Evolutionary conservation across 2,113 vertebrate species (phyloP).

Genomic region (Pimephales promelas): DNA sequence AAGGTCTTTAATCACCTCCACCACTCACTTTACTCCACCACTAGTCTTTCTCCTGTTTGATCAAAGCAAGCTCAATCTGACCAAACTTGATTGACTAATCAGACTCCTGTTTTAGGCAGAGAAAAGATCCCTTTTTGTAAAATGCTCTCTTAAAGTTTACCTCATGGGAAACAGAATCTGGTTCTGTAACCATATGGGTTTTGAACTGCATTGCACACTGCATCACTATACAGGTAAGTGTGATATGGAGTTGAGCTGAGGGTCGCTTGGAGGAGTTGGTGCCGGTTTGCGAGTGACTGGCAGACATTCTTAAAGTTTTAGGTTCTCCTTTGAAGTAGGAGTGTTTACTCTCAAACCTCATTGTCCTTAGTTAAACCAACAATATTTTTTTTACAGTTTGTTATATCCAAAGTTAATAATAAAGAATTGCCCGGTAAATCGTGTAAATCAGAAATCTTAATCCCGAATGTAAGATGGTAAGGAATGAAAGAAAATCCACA

Average conservation of each 20-base stretch:
- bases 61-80: conserved; percentile 50
- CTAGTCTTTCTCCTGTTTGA: conserved; percentile 41
- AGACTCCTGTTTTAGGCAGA: conserved; percentile 25
- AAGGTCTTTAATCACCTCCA: too few relatives aligned
- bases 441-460: too few relatives aligned
- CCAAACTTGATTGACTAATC: too few relatives aligned
- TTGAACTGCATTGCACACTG: conserved; percentile 4
- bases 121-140: conserved; percentile 46
- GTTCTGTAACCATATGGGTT: conserved; percentile 20
- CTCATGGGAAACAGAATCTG: conserved; percentile 27
- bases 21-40: not conserved
- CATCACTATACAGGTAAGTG: not conserved
- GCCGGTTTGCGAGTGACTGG: conserved; percentile 44
- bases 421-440: too few relatives aligned
- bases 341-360: too few relatives aligned
- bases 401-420: too few relatives aligned
- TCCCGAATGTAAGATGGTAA: too few relatives aligned
- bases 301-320: conserved; percentile 47
- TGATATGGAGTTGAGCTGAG: conserved; percentile 30
- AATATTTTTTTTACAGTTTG: too few relatives aligned
- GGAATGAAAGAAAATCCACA: too few relatives aligned
- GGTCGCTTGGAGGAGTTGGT: conserved; percentile 45
- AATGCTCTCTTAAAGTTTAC: conserved; percentile 35
- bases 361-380: too few relatives aligned
- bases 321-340: conserved; percentile 48